Evolutionary conservation across 2,797 vertebrate species (phyloP), one percentile per base, ranked within the genome.

Genomic region (Anguilla marmorata): DNA sequence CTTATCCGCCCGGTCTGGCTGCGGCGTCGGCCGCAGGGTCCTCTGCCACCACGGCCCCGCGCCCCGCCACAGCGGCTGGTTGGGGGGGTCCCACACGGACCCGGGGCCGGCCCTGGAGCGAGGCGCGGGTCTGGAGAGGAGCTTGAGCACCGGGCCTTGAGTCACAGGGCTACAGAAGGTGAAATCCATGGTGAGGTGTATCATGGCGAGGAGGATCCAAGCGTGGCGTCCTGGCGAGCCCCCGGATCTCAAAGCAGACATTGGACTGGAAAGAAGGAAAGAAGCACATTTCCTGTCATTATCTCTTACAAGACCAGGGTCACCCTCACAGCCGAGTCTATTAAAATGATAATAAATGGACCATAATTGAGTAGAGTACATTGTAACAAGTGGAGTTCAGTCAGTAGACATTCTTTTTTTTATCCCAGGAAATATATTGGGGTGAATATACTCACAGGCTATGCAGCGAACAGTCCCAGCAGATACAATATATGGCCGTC

Each of bases 131-230:
- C 93, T 95, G 86, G 95, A 93, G 2, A 91, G 93, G 85, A 96
- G 92, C 90, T 95, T 96, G 91, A 96, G 91, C 37, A 93, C 94
- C 84, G 94, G 87, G 86, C 94, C 92, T 89, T 94, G 95, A 90
- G 93, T 93, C 69, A 95, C 91, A 87, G 96, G 95, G 89, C 95
- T 96, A 92, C 96, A 96, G 89, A 93, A 90, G 19, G 95, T 96
- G 89, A 96, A 94, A 94, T 97, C 96, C 94, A 96, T 92, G 89
- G 96, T 96, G 91, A 97, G 94, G 92, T 97, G 96, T 87, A 96
- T 95, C 92, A 97, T 94, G 86, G 95, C 95, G 88, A 97, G 91
- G 88, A 97, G 93, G 91, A 97, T 95, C 96, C 96, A 97, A 89
- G 96, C 92, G 92, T 95, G 93, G 89, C 96, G 95, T 85, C 95